Evolutionary conservation across 1,140 invertebrate species (phyloP), one percentile per base, ranked within the genome.

Genomic region (Latrodectus geometricus): DNA sequence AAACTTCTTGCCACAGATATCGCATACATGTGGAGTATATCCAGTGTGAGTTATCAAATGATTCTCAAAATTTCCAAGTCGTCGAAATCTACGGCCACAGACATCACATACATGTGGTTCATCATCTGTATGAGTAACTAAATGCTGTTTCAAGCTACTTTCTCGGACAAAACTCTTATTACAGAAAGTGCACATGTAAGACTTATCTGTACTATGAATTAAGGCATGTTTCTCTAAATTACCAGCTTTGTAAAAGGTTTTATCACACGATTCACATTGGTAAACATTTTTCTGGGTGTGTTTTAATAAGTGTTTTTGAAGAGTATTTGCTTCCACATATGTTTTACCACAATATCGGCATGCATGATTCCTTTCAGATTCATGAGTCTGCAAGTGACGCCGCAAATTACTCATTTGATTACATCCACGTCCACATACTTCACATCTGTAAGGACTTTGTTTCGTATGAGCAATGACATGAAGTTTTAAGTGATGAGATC

Each of bases 1-100:
- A 35, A 87, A 87, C 11, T 80, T 79, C 23, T 87, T 87, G 8
- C 77, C 85, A 74, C 85, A 87, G 17, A 74, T 79, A 52, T 87
- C 85, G 66, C 85, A 87, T 20, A 74, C 21, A 48, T 87, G 77
- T 21, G 85, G 85, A 12, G 77, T 80, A n/a, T 87, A 87, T 23
- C 85, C 85, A 74, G 85, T 79, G 66, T 87, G 85, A n/a, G 85
- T 87, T 23, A 87, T 87, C 35, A 87, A n/a, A 80, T 87, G 85
- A 23, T 87, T 87, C 66, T 87, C 85, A 52, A 79, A 87, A 52
- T 87, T 87, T 17, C 85, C 85, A 54, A 87, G 52, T 9, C 85
- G 21, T n/a, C 69, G 21, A n/a, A 87, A 87, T 0, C 77, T 68
- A 23, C 85, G 85, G 0, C 85, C 85, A 35, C 85, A 87, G 9